These are phyloP conservation scores for Caenorhabditis brenneri DNA, from an alignment of 1,140 invertebrate species.

Conservation along the genomic window DNA sequence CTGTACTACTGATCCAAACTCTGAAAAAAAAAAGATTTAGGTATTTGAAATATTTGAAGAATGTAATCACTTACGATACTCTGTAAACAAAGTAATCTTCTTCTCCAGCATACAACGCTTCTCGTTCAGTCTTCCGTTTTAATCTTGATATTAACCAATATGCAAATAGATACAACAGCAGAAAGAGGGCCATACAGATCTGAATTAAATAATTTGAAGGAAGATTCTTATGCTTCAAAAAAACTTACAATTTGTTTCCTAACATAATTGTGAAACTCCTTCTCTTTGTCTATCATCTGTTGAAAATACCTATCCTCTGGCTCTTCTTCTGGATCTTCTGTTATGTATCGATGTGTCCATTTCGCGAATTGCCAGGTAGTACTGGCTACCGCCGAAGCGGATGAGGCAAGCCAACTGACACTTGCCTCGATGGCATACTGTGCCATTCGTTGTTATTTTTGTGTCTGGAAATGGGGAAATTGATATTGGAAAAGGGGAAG, in stretches of 20 bases:
- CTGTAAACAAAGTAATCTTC: slow-evolving; percentile 70
- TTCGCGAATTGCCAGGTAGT: neutral
- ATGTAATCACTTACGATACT: slow-evolving; percentile 68
- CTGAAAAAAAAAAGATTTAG: slow-evolving; percentile 59
- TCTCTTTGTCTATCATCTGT: slow-evolving; percentile 49
- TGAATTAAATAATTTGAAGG: slow-evolving; percentile 44
- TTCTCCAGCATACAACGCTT: slow-evolving; percentile 70
- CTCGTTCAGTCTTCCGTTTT: slow-evolving; percentile 65
- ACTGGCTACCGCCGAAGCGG: neutral
- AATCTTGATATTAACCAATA: slow-evolving; percentile 64
- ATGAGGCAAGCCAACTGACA: neutral
- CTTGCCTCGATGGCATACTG: slow-evolving; percentile 11
- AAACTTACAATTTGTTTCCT: slow-evolving; percentile 66
- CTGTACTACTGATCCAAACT: slow-evolving; percentile 67
- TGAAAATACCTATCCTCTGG: neutral
- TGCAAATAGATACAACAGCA: slow-evolving; percentile 63
- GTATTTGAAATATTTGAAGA: no score
- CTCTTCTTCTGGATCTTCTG: neutral
- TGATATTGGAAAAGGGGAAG: neutral
- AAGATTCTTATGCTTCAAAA: neutral
- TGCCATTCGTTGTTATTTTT: neutral
- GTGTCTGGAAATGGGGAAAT: neutral
- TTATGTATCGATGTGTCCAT: neutral
- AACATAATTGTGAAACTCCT: slow-evolving; percentile 66
- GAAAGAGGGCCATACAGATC: slow-evolving; percentile 67